These are phyloP conservation scores for Anabas testudineus DNA, from an alignment of 2,797 vertebrate genomes.

Conservation along the genomic window DNA sequence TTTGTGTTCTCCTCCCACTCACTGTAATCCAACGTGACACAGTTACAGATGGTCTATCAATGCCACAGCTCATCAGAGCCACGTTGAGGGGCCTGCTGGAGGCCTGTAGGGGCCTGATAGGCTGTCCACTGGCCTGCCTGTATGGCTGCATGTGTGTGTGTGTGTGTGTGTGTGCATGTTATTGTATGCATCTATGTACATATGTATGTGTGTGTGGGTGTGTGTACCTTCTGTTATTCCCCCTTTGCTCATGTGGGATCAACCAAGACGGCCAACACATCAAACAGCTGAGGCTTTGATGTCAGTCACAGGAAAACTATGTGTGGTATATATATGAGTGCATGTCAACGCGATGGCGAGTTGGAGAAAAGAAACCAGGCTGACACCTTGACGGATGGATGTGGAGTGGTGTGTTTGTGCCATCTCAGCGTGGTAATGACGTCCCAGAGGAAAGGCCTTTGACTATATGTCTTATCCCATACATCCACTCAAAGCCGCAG, in stretches of 20 bases:
- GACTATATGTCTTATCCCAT: constrained; percentile 62
- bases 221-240: constrained; percentile 24
- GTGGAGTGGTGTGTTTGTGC: constrained; percentile 49
- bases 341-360: constrained; percentile 23
- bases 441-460: constrained; percentile 66
- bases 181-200: constrained; percentile 6
- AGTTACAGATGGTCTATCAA: constrained; percentile 90
- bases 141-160: constrained; percentile 15
- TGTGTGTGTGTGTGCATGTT: constrained; percentile 7
- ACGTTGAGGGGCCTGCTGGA: constrained; percentile 77
- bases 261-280: constrained; percentile 47
- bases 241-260: constrained; percentile 53
- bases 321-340: constrained; percentile 37
- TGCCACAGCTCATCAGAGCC: constrained; percentile 86
- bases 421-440: constrained; percentile 60
- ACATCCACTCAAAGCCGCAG: constrained; percentile 49
- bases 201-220: background rate
- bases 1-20: constrained; percentile 73
- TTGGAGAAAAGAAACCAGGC: constrained; percentile 39
- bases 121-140: constrained; percentile 66
- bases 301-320: constrained; percentile 38
- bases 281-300: constrained; percentile 46
- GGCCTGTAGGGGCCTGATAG: constrained; percentile 81
- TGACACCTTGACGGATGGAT: constrained; percentile 74
- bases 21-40: constrained; percentile 89